Conservation (phyloP, 2,113 vertebrate genomes). For the Chelonoidis abingdonii region DNA sequence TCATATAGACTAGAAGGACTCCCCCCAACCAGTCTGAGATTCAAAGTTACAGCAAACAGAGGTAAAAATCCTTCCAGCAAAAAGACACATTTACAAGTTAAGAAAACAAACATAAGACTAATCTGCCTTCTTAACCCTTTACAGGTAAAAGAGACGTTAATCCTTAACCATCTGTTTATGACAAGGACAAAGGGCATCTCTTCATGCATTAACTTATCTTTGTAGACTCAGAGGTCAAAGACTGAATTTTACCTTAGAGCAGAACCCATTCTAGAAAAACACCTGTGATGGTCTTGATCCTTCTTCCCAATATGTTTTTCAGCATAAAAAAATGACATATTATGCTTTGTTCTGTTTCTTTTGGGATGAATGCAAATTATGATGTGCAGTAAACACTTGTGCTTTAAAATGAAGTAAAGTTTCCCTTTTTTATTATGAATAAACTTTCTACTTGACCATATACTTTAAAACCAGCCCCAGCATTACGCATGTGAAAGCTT, state of each 20-base stretch:
- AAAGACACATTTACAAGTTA: too few species aligned
- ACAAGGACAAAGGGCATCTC: background rate
- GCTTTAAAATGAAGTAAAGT: constrained; percentile 12
- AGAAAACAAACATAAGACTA: too few species aligned
- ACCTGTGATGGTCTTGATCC: background rate
- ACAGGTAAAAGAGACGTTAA: too few species aligned
- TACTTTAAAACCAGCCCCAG: constrained; percentile 47
- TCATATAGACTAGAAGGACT: too few species aligned
- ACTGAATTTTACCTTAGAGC: background rate
- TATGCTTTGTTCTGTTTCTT: background rate
- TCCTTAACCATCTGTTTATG: too few species aligned
- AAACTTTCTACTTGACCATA: constrained; percentile 38
- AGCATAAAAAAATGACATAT: background rate
- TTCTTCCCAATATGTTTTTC: background rate
- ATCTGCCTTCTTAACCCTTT: too few species aligned
- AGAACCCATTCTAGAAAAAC: background rate
- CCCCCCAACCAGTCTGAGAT: too few species aligned
- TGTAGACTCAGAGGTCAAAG: background rate
- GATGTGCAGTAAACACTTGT: background rate
- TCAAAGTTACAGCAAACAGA: too few species aligned
- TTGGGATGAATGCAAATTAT: accelerated
- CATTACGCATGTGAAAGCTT: constrained; percentile 52
- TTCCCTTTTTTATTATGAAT: background rate
- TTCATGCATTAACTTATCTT: background rate
- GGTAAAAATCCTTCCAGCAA: too few species aligned